A percentile compares a stretch with the other conserved stretches of the same genome.
phyloP scores from a whole-genome alignment of 2,113 vertebrate species.

The Murina feae region DNA sequence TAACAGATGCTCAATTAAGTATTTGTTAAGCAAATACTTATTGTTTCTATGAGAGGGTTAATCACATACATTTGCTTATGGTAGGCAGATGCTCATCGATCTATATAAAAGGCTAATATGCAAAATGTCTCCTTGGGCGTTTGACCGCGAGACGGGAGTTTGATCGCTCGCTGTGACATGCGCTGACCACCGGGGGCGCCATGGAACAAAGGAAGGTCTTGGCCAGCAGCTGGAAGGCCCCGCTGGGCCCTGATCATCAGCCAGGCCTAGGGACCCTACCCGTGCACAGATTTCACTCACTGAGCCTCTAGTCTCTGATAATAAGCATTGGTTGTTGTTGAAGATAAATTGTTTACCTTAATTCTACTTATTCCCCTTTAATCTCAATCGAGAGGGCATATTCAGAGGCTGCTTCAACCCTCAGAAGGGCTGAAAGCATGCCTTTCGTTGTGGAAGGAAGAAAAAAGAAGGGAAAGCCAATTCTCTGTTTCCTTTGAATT shows the following conservation, averaged over 20 bases:
- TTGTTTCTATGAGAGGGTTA: background rate
- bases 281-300: too few species aligned
- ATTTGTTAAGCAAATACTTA: background rate
- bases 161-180: too few species aligned
- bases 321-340: background rate
- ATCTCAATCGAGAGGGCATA: background rate
- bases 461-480: background rate
- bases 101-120: too few species aligned
- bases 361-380: background rate
- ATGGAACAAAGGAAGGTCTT: too few species aligned
- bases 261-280: too few species aligned
- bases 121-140: too few species aligned
- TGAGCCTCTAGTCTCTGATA: background rate
- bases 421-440: background rate
- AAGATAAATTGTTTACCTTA: background rate
- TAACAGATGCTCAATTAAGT: background rate
- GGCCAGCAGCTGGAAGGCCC: too few species aligned
- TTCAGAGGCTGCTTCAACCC: background rate
- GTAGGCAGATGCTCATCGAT: background rate
- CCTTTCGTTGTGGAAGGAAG: background rate
- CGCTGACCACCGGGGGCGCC: too few species aligned
- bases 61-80: background rate
- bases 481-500: conserved; percentile 9
- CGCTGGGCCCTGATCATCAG: too few species aligned
- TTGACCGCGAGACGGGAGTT: too few species aligned